These are phyloP conservation scores for Melipona beecheii DNA, from an alignment of 2,888 invertebrate species.

Conservation along the genomic window DNA sequence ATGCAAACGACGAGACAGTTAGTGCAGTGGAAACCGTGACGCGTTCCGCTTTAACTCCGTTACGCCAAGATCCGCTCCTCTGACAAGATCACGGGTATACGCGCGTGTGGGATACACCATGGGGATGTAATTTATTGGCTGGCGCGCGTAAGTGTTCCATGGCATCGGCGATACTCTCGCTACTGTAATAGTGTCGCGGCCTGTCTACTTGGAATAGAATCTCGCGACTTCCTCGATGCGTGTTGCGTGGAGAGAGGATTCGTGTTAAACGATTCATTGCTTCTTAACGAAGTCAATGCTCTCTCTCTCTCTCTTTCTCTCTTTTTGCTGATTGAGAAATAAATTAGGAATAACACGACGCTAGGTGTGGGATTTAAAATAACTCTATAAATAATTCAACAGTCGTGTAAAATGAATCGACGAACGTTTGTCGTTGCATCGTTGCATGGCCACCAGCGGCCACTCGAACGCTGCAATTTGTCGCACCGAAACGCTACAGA, in stretches of 20 bases:
- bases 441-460: constrained; percentile 69
- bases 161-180: constrained; percentile 32
- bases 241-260: neutral
- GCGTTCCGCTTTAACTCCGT: constrained; percentile 50
- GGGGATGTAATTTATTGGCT: constrained; percentile 44
- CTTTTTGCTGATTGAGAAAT: no score
- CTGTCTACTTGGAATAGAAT: constrained; percentile 10
- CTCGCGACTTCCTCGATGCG: neutral
- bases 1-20: constrained; percentile 19
- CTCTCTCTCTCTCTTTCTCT: no score
- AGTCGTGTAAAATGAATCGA: no score
- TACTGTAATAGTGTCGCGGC: constrained; percentile 17
- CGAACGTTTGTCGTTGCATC: constrained; percentile 23
- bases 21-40: constrained; percentile 21
- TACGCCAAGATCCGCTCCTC: constrained; percentile 45
- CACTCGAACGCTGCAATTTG: constrained; percentile 56
- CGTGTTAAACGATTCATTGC: no score
- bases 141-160: constrained; percentile 18
- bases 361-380: no score
- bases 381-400: no score
- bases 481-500: constrained; percentile 4
- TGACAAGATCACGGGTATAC: constrained; percentile 37
- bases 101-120: constrained; percentile 48
- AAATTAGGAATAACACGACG: no score
- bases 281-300: no score